These are phyloP conservation scores for Furcifer pardalis DNA, from an alignment of 2,797 vertebrate genomes.

Conservation along the genomic window DNA sequence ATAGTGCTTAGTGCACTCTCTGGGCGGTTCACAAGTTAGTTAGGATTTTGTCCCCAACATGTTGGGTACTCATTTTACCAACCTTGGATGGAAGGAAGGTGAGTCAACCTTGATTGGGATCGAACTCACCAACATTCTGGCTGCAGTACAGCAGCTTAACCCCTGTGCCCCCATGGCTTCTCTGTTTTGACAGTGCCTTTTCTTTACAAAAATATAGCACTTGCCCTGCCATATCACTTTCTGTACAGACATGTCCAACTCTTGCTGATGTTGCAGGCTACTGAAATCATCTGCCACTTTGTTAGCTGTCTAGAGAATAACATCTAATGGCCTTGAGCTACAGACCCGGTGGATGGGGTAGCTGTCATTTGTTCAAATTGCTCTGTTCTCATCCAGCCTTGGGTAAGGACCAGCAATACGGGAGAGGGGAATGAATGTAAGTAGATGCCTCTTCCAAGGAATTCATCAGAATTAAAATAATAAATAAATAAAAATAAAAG, in stretches of 20 bases:
- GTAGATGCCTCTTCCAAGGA: slow-evolving; percentile 20
- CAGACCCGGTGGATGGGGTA: slow-evolving; percentile 19
- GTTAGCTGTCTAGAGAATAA: neutral
- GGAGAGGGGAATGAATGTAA: neutral
- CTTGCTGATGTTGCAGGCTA: neutral
- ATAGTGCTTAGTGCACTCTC: too few relatives aligned
- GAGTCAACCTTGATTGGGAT: too few relatives aligned
- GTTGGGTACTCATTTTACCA: too few relatives aligned
- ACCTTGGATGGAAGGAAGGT: too few relatives aligned
- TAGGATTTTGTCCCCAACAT: too few relatives aligned
- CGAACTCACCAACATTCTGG: too few relatives aligned
- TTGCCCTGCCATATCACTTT: neutral
- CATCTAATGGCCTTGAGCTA: neutral
- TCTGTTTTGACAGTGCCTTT: too few relatives aligned
- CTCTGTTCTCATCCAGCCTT: neutral
- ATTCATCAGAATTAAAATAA: slow-evolving; percentile 36
- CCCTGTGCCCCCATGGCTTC: too few relatives aligned
- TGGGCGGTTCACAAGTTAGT: too few relatives aligned
- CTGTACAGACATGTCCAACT: neutral
- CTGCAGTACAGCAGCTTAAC: too few relatives aligned
- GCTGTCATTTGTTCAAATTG: slow-evolving; percentile 24
- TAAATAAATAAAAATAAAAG: neutral
- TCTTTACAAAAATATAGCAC: too few relatives aligned
- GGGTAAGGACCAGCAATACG: neutral
- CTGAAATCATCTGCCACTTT: slow-evolving; percentile 37